Evolutionary conservation across 2,113 vertebrate species (phyloP), one percentile per base, ranked within the genome.

Genomic region (Perca schrenkii): DNA sequence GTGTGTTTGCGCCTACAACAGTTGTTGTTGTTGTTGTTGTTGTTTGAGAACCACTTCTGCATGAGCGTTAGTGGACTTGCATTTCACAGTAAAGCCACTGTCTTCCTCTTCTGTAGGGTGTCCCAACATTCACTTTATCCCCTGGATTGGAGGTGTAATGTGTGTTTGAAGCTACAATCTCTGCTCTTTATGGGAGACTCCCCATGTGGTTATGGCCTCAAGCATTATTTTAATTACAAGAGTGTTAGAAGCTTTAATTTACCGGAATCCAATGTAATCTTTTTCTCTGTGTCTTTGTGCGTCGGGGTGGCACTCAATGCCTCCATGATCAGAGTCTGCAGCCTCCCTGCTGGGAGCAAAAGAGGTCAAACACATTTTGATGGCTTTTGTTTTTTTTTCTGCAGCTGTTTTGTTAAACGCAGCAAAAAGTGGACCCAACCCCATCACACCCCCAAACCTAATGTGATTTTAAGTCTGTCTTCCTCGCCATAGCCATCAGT

Each of bases 331-430:
- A 25, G 15, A 36, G 61, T 67, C 81, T 77, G 62, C 73, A 34
- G 82, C 83, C 58, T 69, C 84, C 91, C 87, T 63, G 89, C 92
- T 87, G 91, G 40, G 90, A 60, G 69, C 69, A 76, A 90, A 91
- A 34, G 54, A 69, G 92, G 92, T 87, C 85, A 79, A 69, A 80
- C 74, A 63, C 72, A 63, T 77, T 90, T 67, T 28, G n/a, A 69
- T 53, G 8, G 74, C 49, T 62, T 72, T 81, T 65, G 11, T 52
- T 74, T 34, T 46, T 34, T 46, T 50, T 19, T 52, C 3, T 49
- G 61, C 50, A 19, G 6, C 57, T 68, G 79, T 69, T 70, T 43
- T 63, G 22, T 36, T 47, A 63, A 66, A 85, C 64, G 69, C 65
- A 87, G 21, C 28, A 70, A n/a, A 46, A 57, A 49, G 15, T 52